Conservation (phyloP, 2,888 invertebrate species). For the Linnaemya vulpina region DNA sequence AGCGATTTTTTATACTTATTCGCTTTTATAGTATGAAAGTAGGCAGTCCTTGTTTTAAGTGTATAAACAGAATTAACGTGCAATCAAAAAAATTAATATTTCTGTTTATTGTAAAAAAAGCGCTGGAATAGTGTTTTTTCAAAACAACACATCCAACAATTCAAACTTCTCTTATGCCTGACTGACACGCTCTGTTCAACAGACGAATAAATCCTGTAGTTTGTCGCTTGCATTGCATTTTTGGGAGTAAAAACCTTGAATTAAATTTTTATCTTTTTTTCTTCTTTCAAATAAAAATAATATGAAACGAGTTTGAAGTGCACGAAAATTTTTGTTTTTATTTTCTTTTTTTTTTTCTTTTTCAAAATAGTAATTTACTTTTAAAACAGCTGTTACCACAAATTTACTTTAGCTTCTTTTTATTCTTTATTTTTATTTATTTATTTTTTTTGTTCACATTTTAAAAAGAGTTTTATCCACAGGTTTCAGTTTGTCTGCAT, state of each 20-base stretch:
- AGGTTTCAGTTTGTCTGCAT: constrained; percentile 49
- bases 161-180: too few species aligned
- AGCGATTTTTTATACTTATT: too few species aligned
- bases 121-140: too few species aligned
- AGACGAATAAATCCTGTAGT: not conserved
- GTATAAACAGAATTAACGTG: too few species aligned
- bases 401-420: constrained; percentile 66
- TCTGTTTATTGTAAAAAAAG: too few species aligned
- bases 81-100: too few species aligned
- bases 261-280: constrained; percentile 26
- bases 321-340: constrained; percentile 63
- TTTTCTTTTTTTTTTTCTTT: constrained; percentile 58
- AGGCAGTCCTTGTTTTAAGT: too few species aligned
- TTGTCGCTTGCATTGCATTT: constrained; percentile 6
- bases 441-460: constrained; percentile 14
- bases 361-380: constrained; percentile 69
- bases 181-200: too few species aligned
- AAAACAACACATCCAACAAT: too few species aligned
- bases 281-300: constrained; percentile 28
- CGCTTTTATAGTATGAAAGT: too few species aligned
- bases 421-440: constrained; percentile 9
- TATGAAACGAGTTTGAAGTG: constrained; percentile 40
- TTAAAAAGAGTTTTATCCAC: constrained; percentile 44
- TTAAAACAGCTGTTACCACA: constrained; percentile 73
- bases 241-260: constrained; percentile 28